Conservation (phyloP, 2,888 invertebrate genomes). For the Hemicrepidius hirtus region DNA sequence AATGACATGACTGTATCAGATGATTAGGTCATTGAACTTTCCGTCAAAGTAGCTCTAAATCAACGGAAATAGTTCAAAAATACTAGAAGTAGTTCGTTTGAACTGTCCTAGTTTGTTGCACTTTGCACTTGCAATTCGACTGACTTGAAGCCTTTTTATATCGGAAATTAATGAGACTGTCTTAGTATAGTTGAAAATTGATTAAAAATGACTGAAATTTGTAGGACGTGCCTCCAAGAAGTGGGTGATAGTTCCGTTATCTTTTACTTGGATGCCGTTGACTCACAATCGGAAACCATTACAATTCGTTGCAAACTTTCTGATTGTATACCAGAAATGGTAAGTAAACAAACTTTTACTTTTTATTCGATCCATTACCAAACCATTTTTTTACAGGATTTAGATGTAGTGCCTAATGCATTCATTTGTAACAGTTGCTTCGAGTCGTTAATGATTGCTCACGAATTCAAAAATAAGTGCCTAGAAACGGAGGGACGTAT, state of each 20-base stretch:
- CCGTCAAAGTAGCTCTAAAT: constrained; percentile 21
- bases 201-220: constrained; percentile 40
- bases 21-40: constrained; percentile 18
- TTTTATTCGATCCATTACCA: background rate
- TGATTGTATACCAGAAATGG: constrained; percentile 43
- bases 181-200: constrained; percentile 11
- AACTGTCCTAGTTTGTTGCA: constrained; percentile 42
- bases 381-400: constrained; percentile 27
- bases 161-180: constrained; percentile 21
- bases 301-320: constrained; percentile 30
- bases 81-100: constrained; percentile 22
- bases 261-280: constrained; percentile 36
- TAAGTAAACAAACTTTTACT: constrained; percentile 12
- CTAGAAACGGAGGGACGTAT: constrained; percentile 43
- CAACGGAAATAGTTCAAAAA: constrained; percentile 33
- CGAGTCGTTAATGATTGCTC: constrained; percentile 31
- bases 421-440: constrained; percentile 40
- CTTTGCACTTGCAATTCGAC: constrained; percentile 39
- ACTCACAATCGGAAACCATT: constrained; percentile 35
- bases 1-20: background rate
- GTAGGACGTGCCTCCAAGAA: constrained; percentile 44
- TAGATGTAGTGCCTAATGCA: constrained; percentile 44
- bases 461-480: constrained; percentile 48
- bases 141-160: constrained; percentile 29
- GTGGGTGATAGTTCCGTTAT: constrained; percentile 23